These are phyloP conservation scores for Nyctalus aviator DNA, from an alignment of 2,797 vertebrate species.

Conservation along the genomic window DNA sequence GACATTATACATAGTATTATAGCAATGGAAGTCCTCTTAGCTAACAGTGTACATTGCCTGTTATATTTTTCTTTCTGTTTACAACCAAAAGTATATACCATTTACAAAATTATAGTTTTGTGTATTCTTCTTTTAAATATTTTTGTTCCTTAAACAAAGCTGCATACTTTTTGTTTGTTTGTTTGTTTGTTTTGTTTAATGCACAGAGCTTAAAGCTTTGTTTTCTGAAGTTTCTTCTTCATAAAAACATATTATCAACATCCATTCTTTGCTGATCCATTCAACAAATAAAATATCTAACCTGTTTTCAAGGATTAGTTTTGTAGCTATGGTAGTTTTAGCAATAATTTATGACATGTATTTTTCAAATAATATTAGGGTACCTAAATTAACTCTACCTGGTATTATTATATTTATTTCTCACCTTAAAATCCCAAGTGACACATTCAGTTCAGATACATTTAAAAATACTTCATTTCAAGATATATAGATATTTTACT, in stretches of 20 bases:
- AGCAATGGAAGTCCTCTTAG: conserved; percentile 25
- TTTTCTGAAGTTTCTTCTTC: conserved; percentile 41
- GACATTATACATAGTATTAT: not conserved
- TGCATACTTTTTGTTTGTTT: conserved; percentile 17
- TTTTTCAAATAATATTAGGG: conserved; percentile 30
- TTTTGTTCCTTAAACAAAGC: conserved; percentile 37
- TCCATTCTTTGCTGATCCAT: not conserved
- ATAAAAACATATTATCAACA: not conserved
- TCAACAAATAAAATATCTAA: conserved; percentile 37
- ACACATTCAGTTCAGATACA: conserved; percentile 11
- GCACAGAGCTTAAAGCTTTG: conserved; percentile 6
- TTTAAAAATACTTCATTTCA: conserved; percentile 29
- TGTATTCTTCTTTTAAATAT: not conserved
- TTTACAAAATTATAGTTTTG: conserved; percentile 27
- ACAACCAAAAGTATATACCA: not conserved
- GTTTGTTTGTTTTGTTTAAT: conserved; percentile 2
- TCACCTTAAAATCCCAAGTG: not conserved
- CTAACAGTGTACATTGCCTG: not conserved
- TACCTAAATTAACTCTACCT: not conserved
- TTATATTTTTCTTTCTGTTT: conserved; percentile 32
- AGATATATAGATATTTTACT: not conserved
- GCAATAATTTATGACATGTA: not conserved
- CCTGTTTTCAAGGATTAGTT: conserved; percentile 40
- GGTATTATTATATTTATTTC: not conserved
- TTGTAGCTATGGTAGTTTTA: conserved; percentile 20